Evolutionary conservation across 2,797 vertebrate species (phyloP), one percentile per base, ranked within the genome.

Genomic region (Cossypha caffra): DNA sequence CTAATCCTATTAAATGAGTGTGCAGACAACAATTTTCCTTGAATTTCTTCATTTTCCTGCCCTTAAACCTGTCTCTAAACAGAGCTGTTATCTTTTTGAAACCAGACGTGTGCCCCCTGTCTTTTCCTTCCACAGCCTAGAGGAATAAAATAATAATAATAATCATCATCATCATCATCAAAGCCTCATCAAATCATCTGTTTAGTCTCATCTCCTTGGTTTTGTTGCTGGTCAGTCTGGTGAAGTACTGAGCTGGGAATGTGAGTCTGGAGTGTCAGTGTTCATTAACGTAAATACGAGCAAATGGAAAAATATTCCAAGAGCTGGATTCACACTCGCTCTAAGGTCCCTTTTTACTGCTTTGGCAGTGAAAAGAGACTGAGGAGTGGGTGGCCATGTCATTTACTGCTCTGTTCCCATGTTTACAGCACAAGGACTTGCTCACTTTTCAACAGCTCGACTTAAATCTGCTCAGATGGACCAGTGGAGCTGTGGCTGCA

Each of bases 191-290:
- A 85, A 88, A 84, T 57, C 80, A 66, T 96, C 88, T 95, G 90
- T 96, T 96, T 96, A 94, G 93, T 95, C 95, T 96, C 93, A 96
- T 95, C 95, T 95, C 96, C 95, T 96, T 95, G 96, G 94, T 96
- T 96, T 93, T 96, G 83, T 95, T 96, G 83, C 92, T 94, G 92
- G 93, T 94, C 94, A 94, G 93, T 92, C 86, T 94, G 93, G 88
- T 93, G 92, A 93, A 96, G 86, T 43, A 96, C 77, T 67, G 93
- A 96, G 90, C 88, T 45, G 94, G 93, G 94, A 97, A 96, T 88
- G 89, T 23, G 86, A 88, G 93, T 79, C 95, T 90, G 86, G 85
- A 90, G 77, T 95, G 96, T 94, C 94, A 88, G 86, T 9, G 71
- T 23, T 96, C 93, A 69, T 96, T 96, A 96, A 95, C 28, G 14